phyloP scores from a whole-genome alignment of 64 coral and sea anemone species.

The Hydrozoanthus tunicans region DNA sequence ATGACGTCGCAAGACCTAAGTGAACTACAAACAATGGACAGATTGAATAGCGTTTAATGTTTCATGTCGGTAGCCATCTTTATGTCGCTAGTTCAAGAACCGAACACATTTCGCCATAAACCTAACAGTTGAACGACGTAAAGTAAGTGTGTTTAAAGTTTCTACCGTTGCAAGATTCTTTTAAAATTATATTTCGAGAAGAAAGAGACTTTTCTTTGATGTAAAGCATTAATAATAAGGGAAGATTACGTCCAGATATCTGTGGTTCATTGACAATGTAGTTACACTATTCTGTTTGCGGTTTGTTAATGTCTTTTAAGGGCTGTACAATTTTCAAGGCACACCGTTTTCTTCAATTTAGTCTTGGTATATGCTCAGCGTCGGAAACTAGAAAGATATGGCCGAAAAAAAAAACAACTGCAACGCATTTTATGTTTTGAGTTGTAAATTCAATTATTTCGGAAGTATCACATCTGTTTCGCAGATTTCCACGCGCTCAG shows the following conservation, averaged over 20 bases:
- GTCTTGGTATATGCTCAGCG: neutral
- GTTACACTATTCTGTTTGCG: neutral
- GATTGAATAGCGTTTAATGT: neutral
- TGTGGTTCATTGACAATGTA: neutral
- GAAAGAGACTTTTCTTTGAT: too few relatives aligned
- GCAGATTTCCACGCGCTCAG: neutral
- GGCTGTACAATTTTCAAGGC: neutral
- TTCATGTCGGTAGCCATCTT: conserved; percentile 28
- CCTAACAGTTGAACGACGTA: neutral
- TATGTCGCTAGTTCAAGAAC: neutral
- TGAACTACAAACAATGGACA: neutral
- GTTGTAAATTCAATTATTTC: neutral
- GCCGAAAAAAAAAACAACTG: neutral
- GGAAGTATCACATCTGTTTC: neutral
- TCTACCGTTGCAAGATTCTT: neutral
- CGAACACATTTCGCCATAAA: neutral
- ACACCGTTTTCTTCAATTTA: neutral
- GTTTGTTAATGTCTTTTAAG: neutral
- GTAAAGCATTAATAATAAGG: neutral
- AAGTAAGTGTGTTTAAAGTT: neutral
- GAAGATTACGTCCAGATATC: neutral
- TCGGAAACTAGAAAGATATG: neutral
- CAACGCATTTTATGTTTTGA: neutral
- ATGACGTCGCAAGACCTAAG: neutral
- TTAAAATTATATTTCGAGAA: neutral